Evolutionary conservation across 2,113 vertebrate genomes (phyloP).

Genomic region (Oreochromis spilurus): DNA sequence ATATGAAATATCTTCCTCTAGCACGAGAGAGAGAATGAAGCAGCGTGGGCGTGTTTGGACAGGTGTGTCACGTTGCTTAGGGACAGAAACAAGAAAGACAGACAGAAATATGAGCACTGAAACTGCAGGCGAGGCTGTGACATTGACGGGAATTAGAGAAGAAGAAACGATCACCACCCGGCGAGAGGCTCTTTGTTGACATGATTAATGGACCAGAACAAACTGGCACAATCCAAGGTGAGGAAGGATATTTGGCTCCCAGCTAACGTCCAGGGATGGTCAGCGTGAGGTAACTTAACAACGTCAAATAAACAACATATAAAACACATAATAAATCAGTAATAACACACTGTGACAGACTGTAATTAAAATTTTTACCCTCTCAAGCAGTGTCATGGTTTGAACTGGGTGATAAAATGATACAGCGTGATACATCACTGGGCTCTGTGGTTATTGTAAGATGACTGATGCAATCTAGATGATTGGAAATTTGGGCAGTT

Average conservation of each 20-base stretch:
- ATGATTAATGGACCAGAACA: conserved; percentile 36
- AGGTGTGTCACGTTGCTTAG: not conserved
- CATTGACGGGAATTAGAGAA: not conserved
- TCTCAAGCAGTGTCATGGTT: not conserved
- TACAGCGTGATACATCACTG: not conserved
- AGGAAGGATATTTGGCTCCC: conserved; percentile 14
- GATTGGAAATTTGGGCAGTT: not conserved
- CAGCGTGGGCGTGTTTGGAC: not conserved
- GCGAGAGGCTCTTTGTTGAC: conserved; percentile 7
- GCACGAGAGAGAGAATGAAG: not conserved
- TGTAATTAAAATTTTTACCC: not conserved
- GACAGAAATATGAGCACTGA: conserved; percentile 1
- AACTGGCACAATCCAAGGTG: conserved; percentile 15
- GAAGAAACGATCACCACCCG: not conserved
- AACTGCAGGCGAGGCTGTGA: not conserved
- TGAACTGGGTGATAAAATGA: not conserved
- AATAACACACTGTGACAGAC: not conserved
- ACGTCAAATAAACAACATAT: conserved; percentile 10
- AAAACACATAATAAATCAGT: conserved; percentile 36
- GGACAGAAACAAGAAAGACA: not conserved
- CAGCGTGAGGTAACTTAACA: not conserved
- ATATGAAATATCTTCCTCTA: not conserved
- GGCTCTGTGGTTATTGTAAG: not conserved
- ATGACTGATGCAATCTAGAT: not conserved
- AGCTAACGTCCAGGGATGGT: not conserved